These are phyloP conservation scores for Pristiophorus japonicus DNA, from an alignment of 2,113 vertebrate genomes.

Conservation along the genomic window DNA sequence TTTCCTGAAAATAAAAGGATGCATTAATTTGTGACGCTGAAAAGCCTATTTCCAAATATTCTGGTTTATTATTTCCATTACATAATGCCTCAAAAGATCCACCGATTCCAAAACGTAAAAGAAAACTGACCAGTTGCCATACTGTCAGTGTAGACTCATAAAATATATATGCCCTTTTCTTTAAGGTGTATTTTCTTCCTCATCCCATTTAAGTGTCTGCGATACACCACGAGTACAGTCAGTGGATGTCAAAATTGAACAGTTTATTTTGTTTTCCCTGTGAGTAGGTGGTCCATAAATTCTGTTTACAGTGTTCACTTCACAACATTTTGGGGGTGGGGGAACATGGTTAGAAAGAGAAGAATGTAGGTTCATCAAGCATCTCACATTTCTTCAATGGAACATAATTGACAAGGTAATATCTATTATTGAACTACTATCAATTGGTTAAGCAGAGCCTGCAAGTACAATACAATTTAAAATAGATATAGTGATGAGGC, in stretches of 20 bases:
- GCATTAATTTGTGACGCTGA: neutral
- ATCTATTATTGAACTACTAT: neutral
- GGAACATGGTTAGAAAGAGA: neutral
- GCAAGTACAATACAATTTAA: neutral
- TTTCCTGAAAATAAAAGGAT: neutral
- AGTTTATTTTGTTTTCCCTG: neutral
- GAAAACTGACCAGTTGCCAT: neutral
- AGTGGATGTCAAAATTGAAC: neutral
- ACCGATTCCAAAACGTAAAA: neutral
- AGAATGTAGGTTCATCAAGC: neutral
- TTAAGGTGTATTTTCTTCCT: neutral
- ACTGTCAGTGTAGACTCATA: neutral
- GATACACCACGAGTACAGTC: neutral
- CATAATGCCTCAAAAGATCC: neutral
- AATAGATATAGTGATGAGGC: neutral
- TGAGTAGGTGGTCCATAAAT: neutral
- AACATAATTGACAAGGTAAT: neutral
- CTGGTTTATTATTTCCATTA: neutral
- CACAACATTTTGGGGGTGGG: neutral
- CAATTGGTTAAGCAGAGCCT: neutral
- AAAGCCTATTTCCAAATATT: neutral
- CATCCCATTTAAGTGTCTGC: neutral
- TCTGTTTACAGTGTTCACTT: neutral
- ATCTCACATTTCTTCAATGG: conserved; percentile 5
- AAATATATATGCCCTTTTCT: neutral